Conservation (phyloP, 1,140 invertebrate genomes). For the Riptortus pedestris region DNA sequence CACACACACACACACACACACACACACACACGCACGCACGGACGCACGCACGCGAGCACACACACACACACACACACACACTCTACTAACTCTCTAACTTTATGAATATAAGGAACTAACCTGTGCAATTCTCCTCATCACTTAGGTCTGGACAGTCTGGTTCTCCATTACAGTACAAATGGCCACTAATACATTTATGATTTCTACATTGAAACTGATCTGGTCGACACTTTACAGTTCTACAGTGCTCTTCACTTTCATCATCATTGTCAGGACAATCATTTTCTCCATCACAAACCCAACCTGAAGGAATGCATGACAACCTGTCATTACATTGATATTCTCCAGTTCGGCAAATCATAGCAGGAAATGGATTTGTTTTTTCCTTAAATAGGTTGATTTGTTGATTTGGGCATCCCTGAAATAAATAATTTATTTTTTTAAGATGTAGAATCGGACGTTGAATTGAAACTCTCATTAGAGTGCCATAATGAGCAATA, state of each 20-base stretch:
- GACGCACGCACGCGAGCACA: no score
- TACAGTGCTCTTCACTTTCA: conserved; percentile 26
- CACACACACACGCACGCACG: no score
- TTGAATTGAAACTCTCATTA: no score
- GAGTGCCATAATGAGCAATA: no score
- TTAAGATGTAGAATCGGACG: no score
- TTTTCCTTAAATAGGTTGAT: no score
- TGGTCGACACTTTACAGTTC: conserved; percentile 38
- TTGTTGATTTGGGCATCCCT: conserved; percentile 28
- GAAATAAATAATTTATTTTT: conserved; percentile 33
- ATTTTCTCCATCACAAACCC: conserved; percentile 53
- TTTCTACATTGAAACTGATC: conserved; percentile 67
- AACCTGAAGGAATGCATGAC: conserved; percentile 38
- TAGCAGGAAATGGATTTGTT: not conserved
- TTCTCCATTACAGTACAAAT: conserved; percentile 69
- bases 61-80: no score
- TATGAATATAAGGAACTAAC: no score
- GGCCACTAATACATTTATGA: conserved; percentile 66
- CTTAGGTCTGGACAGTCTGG: conserved; percentile 58
- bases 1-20: no score
- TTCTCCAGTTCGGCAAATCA: conserved; percentile 54
- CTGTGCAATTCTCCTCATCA: conserved; percentile 51
- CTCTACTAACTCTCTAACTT: no score
- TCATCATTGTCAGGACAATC: conserved; percentile 43
- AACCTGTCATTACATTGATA: conserved; percentile 75